phyloP scores from a whole-genome alignment of 2,797 vertebrate species.

The Cetoscarus ocellatus region DNA sequence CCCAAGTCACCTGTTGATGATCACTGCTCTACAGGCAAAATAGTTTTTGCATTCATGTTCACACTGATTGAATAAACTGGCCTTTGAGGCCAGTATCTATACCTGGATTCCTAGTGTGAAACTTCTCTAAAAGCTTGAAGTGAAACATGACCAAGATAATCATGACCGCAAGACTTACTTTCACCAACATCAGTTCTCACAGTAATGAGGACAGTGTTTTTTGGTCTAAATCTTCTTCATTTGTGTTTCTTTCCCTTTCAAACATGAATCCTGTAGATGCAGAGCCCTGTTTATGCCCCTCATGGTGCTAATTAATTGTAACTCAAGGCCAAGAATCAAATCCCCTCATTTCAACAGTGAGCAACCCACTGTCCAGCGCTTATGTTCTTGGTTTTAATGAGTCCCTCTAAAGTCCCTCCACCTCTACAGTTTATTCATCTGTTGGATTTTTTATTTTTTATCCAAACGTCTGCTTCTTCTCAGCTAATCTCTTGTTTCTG shows the following conservation, averaged over 20 bases:
- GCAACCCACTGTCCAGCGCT: conserved; percentile 56
- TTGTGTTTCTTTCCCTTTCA: conserved; percentile 13
- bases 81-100: too few species aligned
- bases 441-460: conserved; percentile 21
- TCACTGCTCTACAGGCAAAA: too few species aligned
- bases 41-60: too few species aligned
- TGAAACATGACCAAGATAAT: conserved; percentile 8
- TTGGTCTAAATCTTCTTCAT: conserved; percentile 34
- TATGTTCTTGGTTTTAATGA: conserved; percentile 67
- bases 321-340: conserved; percentile 67
- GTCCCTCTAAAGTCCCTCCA: conserved; percentile 45
- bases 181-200: conserved; percentile 3
- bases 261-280: conserved; percentile 32
- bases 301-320: conserved; percentile 66
- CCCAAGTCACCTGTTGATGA: too few species aligned
- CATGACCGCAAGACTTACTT: conserved; percentile 27
- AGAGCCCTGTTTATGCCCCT: conserved; percentile 45
- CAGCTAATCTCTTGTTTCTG: conserved; percentile 21
- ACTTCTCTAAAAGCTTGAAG: conserved; percentile 14
- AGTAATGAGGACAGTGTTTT: conserved; percentile 16
- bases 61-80: too few species aligned
- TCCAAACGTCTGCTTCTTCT: conserved; percentile 13
- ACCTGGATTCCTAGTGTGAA: not conserved
- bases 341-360: conserved; percentile 55
- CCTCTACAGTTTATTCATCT: conserved; percentile 43